Conservation (phyloP, 2,113 vertebrate genomes). For the Corythaeola cristata region DNA sequence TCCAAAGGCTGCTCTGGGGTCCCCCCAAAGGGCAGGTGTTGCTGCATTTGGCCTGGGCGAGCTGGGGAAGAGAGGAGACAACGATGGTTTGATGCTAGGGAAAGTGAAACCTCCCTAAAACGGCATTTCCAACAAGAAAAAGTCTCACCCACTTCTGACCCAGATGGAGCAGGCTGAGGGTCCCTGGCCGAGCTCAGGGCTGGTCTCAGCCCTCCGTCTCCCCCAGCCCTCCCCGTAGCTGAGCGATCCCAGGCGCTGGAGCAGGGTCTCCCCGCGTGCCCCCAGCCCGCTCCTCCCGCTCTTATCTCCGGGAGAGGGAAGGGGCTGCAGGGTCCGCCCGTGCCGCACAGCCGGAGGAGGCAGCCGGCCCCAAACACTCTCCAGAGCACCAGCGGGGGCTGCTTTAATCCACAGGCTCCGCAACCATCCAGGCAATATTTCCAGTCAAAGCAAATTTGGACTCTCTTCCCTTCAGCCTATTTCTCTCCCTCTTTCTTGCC, state of each 20-base stretch:
- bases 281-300: background rate
- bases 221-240: background rate
- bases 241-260: background rate
- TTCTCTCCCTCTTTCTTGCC: background rate
- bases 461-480: background rate
- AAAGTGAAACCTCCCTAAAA: background rate
- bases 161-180: background rate
- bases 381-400: background rate
- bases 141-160: background rate
- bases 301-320: background rate
- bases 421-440: background rate
- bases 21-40: background rate
- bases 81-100: accelerated
- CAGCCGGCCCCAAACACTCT: background rate
- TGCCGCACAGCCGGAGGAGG: accelerated
- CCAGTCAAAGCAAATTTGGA: background rate
- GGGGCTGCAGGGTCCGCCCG: background rate
- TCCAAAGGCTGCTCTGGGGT: background rate
- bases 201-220: background rate
- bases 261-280: accelerated
- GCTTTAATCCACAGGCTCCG: background rate
- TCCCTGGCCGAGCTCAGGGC: background rate
- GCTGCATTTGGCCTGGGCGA: accelerated
- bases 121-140: background rate
- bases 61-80: background rate